phyloP scores from a whole-genome alignment of 2,113 vertebrate species.

The Crotalus horridus region DNA sequence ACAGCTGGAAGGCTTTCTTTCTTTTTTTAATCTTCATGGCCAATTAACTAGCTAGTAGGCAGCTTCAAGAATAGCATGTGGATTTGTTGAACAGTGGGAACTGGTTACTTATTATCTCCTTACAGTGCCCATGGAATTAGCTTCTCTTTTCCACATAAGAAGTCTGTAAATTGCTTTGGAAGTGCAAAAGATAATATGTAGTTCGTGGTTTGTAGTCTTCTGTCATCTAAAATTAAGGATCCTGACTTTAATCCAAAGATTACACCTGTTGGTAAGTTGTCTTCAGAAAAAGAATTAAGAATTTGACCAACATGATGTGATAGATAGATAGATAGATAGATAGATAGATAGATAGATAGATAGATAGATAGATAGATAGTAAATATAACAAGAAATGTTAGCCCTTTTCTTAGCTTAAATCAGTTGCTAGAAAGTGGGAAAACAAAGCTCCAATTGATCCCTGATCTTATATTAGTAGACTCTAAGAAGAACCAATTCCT shows the following conservation, averaged over 20 bases:
- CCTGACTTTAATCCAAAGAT: neutral
- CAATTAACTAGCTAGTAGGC: neutral
- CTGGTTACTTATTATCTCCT: neutral
- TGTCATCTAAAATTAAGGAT: neutral
- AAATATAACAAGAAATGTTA: too few species aligned
- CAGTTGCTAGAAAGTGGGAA: too few species aligned
- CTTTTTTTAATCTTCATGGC: neutral
- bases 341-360: too few species aligned
- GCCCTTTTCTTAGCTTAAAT: too few species aligned
- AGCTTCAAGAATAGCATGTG: neutral
- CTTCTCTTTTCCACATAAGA: neutral
- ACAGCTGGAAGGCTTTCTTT: neutral
- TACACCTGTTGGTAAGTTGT: neutral
- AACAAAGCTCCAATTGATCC: too few species aligned
- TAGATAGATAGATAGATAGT: too few species aligned
- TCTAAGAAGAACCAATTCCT: neutral
- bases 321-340: too few species aligned
- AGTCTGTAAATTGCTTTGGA: neutral
- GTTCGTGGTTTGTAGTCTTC: neutral
- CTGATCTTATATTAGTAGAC: neutral
- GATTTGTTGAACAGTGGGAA: neutral
- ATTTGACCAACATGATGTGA: neutral
- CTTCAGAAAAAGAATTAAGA: neutral
- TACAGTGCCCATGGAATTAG: neutral
- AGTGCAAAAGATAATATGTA: neutral